Conservation (phyloP, 2,797 vertebrate species). For the Sus cebifrons region DNA sequence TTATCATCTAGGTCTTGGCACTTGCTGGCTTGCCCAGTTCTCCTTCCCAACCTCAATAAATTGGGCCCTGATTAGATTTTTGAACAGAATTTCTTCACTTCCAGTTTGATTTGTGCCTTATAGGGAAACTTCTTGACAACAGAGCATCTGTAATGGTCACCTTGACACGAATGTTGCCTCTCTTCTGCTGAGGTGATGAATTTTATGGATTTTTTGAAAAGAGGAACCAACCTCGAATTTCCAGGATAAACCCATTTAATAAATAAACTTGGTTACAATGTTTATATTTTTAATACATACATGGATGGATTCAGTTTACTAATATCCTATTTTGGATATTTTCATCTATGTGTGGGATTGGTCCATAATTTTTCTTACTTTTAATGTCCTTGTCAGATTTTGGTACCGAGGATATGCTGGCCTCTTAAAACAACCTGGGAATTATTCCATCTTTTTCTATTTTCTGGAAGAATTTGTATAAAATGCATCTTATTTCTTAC, state of each 20-base stretch:
- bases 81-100: background rate
- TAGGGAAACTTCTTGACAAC: background rate
- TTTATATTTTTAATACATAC: background rate
- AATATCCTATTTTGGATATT: background rate
- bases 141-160: background rate
- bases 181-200: background rate
- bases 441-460: background rate
- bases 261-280: background rate
- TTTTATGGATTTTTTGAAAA: background rate
- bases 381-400: background rate
- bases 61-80: background rate
- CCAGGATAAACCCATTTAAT: background rate
- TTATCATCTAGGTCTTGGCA: fast-evolving
- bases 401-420: background rate
- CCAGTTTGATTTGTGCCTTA: background rate
- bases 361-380: background rate
- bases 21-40: background rate
- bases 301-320: background rate
- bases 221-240: background rate
- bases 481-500: background rate
- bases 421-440: slow-evolving; percentile 1
- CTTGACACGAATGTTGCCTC: background rate
- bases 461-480: background rate
- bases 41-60: background rate
- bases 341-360: background rate